Conservation (phyloP, 2,797 vertebrate species). For the Bucorvus abyssinicus region DNA sequence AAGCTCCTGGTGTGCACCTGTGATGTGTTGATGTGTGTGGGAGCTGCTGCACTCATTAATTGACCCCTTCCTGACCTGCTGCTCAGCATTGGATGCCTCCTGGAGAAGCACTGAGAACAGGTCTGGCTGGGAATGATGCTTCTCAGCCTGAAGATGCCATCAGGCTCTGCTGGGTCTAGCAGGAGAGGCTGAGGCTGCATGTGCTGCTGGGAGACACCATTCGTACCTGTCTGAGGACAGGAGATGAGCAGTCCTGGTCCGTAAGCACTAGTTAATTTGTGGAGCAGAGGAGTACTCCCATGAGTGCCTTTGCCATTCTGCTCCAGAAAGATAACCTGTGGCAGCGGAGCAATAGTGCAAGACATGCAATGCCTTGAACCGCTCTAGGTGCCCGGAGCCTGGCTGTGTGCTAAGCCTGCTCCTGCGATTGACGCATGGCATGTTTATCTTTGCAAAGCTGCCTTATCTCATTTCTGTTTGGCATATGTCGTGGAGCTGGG, state of each 20-base stretch:
- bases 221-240: background rate
- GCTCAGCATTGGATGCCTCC: background rate
- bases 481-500: background rate
- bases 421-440: background rate
- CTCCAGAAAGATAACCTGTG: background rate
- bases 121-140: background rate
- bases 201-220: background rate
- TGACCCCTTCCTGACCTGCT: background rate
- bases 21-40: background rate
- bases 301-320: background rate
- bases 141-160: background rate
- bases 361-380: background rate
- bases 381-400: background rate
- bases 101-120: background rate
- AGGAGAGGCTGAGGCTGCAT: background rate
- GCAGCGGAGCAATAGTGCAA: background rate
- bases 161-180: background rate
- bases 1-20: fast-evolving
- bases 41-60: background rate
- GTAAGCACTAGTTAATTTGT: background rate
- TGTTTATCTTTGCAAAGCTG: background rate
- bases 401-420: background rate
- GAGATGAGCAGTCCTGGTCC: background rate
- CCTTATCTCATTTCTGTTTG: background rate
- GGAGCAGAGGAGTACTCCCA: background rate